Percentiles rank a stretch among this genome's conserved stretches.
These are phyloP conservation scores for Lordiphosa mommai DNA, from an alignment of 1,140 invertebrate species.

Conservation along the genomic window DNA sequence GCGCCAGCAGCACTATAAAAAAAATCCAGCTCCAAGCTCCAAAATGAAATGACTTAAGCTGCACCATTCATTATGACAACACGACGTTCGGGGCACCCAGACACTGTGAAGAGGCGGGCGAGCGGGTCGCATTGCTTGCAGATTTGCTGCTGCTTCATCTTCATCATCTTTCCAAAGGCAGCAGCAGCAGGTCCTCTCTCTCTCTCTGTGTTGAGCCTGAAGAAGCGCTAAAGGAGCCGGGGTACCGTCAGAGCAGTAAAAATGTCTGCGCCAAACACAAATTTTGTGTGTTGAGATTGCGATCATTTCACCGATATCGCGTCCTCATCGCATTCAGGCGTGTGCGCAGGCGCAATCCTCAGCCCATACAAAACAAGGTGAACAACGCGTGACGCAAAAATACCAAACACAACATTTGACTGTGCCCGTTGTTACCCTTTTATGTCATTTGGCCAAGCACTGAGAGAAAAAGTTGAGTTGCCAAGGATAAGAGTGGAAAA, in stretches of 20 bases:
- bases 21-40: constrained; percentile 45
- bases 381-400: constrained; percentile 74
- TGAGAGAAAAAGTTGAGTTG: constrained; percentile 22
- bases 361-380: constrained; percentile 33
- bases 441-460: constrained; percentile 44
- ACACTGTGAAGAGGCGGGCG: constrained; percentile 6
- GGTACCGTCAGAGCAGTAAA: constrained; percentile 53
- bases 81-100: constrained; percentile 54
- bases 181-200: constrained; percentile 15
- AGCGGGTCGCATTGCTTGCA: constrained; percentile 47
- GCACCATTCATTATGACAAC: constrained; percentile 79
- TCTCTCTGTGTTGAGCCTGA: too few relatives aligned
- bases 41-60: constrained; percentile 79
- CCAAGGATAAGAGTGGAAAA: neutral
- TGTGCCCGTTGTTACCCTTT: constrained; percentile 39
- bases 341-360: constrained; percentile 65
- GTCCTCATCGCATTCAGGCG: constrained; percentile 65
- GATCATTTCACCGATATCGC: constrained; percentile 72
- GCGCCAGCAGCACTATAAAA: constrained; percentile 79
- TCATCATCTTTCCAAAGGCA: constrained; percentile 59
- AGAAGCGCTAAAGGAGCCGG: neutral
- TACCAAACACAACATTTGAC: constrained; percentile 69
- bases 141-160: constrained; percentile 75
- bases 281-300: constrained; percentile 75
- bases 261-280: constrained; percentile 77